Base-by-base conservation (phyloP, 2,888 invertebrate species). In the Podotricha telesiphe region DNA sequence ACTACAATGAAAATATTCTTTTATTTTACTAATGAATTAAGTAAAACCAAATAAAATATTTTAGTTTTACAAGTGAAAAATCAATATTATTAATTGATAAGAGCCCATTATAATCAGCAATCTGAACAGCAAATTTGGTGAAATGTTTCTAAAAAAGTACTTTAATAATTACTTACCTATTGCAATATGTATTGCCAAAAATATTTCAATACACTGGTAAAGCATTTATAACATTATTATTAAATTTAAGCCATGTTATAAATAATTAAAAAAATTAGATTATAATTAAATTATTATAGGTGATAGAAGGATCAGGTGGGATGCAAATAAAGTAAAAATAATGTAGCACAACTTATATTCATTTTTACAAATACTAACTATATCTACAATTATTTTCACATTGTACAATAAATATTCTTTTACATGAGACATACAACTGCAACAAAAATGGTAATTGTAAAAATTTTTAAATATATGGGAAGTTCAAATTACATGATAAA, bases 1-100 rank as follows among this genome's bases (percentile, higher is more conserved):
- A 82, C 78, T 74, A 76, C 70, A 62, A 62, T 68, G 50, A 64
- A 58, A 47, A 28, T 28, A 28, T 28, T 67, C 34, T 42, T 42
- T 74, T 63, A 72, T 78, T 66, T 75, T 70, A 63, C 53, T 55
- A 8, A 59, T 11, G n/a, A 10, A 15, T 13, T 47, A 28, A 22
- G 8, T 34, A 17, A n/a, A 55, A n/a, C 3, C 15, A 34, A 15
- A 10, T n/a, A 7, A 34, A 17, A 17, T 28, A 34, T 10, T 55
- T 34, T 4, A 7, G 1, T 2, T 15, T 3, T 20, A 13, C 13
- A 13, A 42, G 13, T 28, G 28, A 6, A 28, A 6, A 28, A 28
- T 4, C 2, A 28, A 28, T 28, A 28, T 28, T 28, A 28, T 28
- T 28, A 4, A 28, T 28, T 28, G 28, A 28, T 28, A 28, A 28